Base-by-base conservation (phyloP, 2,888 invertebrate genomes). In the Pollenia angustigena region DNA sequence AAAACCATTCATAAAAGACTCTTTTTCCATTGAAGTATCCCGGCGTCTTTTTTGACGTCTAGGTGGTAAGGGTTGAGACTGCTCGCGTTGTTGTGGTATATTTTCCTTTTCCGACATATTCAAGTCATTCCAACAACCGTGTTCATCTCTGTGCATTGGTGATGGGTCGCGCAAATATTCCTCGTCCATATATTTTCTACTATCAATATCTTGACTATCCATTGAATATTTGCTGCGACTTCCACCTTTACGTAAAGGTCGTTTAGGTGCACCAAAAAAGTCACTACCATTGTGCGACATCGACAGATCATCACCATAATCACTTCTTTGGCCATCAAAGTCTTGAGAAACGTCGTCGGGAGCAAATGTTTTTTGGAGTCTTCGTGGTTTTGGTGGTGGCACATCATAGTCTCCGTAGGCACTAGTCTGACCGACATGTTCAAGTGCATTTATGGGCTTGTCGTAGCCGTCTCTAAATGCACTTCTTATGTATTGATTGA, bases 391-490 rank as follows among this genome's bases (percentile, higher is more conserved):
- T 7, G 93, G 93, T 62, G 93, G 93, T 10, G 93, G 93, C 40
- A 93, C 91, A 89, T 93, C 93, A 74, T 93, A 93, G 18, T 92
- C 92, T 0, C 90, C 91, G 40, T 90, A 93, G 16, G 90, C 90
- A n/a, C 88, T 85, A 44, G 89, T 88, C 52, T 91, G 91, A 75
- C 95, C 95, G 92, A 96, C 95, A 76, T 95, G 94, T 44, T 95
- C 95, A 74, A 96, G 94, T 12, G 95, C 95, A 91, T 96, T 97
- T 79, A 94, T 94, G 46, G 92, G 91, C 88, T 90, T 88, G 9
- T 96, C 95, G 16, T 84, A 68, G 44, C 97, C 97, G 93, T 97
- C 97, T 89, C 96, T 95, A 89, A 97, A 96, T 93, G 97, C 97
- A 74, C 95, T 95, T 90, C 96, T 96, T 81, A 97, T 94, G 91